Percentiles rank a stretch among this genome's conserved stretches.
Conservation (phyloP, 2,797 vertebrate species). For the Smutsia gigantea region DNA sequence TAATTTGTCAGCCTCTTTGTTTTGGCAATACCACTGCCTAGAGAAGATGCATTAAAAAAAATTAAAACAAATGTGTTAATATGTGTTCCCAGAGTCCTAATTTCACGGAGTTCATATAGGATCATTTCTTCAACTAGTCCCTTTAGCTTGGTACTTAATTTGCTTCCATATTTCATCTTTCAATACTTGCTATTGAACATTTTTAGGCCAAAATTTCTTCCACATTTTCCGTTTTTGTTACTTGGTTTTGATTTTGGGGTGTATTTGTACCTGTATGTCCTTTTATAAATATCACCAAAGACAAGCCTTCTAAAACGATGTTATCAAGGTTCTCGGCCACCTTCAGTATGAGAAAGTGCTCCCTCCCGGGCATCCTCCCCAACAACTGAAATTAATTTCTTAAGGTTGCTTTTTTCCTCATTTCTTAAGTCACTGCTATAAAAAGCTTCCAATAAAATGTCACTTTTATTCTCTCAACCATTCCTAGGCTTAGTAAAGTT, state of each 20-base stretch:
- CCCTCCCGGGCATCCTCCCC: neutral
- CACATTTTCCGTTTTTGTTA: neutral
- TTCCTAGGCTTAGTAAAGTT: conserved; percentile 22
- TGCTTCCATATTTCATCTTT: neutral
- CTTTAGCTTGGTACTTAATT: conserved; percentile 22
- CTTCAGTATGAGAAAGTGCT: neutral
- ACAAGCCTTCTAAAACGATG: neutral
- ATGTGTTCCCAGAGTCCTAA: neutral
- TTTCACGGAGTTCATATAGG: neutral
- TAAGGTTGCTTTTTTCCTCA: neutral
- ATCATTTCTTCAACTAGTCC: conserved; percentile 12
- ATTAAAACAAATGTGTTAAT: neutral
- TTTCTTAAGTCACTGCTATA: neutral
- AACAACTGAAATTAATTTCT: neutral
- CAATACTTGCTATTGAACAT: neutral
- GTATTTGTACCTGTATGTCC: neutral
- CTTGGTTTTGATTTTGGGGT: neutral
- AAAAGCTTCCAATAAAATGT: conserved; percentile 42
- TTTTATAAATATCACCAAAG: conserved; percentile 31
- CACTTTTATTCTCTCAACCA: neutral
- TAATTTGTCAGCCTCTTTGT: neutral
- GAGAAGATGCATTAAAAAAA: neutral
- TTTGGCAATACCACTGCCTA: neutral
- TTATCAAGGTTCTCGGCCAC: neutral
- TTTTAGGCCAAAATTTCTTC: neutral